Base-by-base conservation (phyloP, 2,113 vertebrate genomes). In the Microcebus lehilahytsara region DNA sequence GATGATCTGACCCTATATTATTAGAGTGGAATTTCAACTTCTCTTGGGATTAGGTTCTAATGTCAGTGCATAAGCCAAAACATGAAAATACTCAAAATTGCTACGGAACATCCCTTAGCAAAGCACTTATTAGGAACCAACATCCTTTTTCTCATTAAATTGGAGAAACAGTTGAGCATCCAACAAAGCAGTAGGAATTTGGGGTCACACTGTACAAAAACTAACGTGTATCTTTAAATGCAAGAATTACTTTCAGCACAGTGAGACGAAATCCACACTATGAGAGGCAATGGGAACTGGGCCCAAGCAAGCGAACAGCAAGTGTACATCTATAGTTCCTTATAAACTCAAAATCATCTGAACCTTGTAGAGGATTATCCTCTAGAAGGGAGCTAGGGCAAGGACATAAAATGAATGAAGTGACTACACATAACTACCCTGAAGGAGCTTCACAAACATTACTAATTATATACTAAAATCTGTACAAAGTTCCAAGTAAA, bases 1-100 rank as follows among this genome's bases (percentile, higher is more conserved):
- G 60, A 67, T 83, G 12, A 75, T 56, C n/a, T 87, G 22, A 81
- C 5, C 78, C 46, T 42, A 46, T 51, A 62, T 23, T 42, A 40
- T 9, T 64, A 87, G 11, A 93, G 30, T 37, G 2, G 14, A 95
- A 37, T 9, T 60, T 11, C 67, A 92, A 16, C 16, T 90, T 85
- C 60, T 8, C 49, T 83, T 9, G 17, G 37, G 6, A 84, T 37
- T 62, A 75, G 37, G 13, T n/a, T 94, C 72, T 53, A 83, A 91
- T 5, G 9, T 91, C 22, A 69, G 23, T 14, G 11, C 4, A 64
- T 27, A 80, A 49, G 17, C 23, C 40, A 92, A 96, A 40, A 23
- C 53, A 69, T 46, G 17, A 46, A 92, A 93, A 91, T 27, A 88
- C 25, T 66, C 85, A 46, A 71, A 96, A 90, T 84, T 60, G 75